Evolutionary conservation across 2,888 invertebrate species (phyloP).

Genomic region (Automeris io): DNA sequence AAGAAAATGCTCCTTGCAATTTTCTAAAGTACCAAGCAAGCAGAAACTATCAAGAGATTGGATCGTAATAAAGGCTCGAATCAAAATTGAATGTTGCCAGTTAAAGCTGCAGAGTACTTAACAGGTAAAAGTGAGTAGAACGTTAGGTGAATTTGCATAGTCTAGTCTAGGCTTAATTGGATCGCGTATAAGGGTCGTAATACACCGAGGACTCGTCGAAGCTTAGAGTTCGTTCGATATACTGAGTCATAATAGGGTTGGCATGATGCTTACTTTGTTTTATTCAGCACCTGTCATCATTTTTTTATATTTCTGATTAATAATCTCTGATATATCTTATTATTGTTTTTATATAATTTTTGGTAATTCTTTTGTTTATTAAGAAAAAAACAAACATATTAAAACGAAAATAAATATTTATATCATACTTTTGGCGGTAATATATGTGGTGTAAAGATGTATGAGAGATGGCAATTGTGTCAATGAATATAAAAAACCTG

Average conservation of each 20-base stretch:
- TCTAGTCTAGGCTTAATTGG: conserved; percentile 61
- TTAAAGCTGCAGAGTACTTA: conserved; percentile 9
- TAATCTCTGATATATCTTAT: too few species aligned
- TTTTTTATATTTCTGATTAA: too few species aligned
- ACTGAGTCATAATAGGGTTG: conserved; percentile 38
- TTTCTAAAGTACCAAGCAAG: conserved; percentile 5
- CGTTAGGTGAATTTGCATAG: conserved; percentile 42
- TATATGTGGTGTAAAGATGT: too few species aligned
- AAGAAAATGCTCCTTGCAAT: not conserved
- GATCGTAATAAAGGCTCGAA: conserved; percentile 1
- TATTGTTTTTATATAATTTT: too few species aligned
- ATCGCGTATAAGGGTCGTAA: conserved; percentile 50
- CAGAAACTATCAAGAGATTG: conserved; percentile 9
- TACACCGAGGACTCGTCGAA: conserved; percentile 37
- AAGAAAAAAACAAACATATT: too few species aligned
- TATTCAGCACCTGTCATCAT: too few species aligned
- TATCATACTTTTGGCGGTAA: too few species aligned
- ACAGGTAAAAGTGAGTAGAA: conserved; percentile 21
- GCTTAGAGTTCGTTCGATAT: conserved; percentile 41
- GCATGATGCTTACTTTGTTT: too few species aligned
- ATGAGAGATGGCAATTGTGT: too few species aligned
- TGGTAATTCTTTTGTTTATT: too few species aligned
- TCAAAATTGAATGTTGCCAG: conserved; percentile 9
- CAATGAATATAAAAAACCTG: too few species aligned
- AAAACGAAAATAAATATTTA: too few species aligned